A percentile compares a stretch with the other conserved stretches of the same genome.
phyloP scores from a whole-genome alignment of 2,888 invertebrate species.

The Scrobipalpa atriplicella region DNA sequence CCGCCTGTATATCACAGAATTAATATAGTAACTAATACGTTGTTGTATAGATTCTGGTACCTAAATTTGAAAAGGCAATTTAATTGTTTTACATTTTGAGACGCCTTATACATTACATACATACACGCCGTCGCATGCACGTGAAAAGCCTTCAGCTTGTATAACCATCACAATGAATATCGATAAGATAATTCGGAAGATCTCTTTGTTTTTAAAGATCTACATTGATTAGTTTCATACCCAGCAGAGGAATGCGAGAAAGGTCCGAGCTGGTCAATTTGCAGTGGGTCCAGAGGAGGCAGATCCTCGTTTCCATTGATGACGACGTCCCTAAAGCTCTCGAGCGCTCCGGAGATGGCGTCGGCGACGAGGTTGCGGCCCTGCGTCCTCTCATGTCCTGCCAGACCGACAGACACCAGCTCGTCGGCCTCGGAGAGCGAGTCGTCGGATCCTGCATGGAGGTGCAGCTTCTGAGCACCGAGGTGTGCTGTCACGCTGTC shows the following conservation, averaged over 20 bases:
- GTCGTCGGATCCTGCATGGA: slow-evolving; percentile 31
- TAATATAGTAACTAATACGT: too few relatives aligned
- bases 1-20: too few relatives aligned
- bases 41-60: too few relatives aligned
- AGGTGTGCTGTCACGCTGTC: slow-evolving; percentile 17
- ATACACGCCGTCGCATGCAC: too few relatives aligned
- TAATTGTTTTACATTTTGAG: too few relatives aligned
- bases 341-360: slow-evolving; percentile 42
- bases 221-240: slow-evolving; percentile 39
- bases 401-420: slow-evolving; percentile 33
- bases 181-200: too few relatives aligned
- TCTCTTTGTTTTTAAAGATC: too few relatives aligned
- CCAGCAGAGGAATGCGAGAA: slow-evolving; percentile 40
- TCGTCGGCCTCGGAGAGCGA: slow-evolving; percentile 34
- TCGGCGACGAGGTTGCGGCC: slow-evolving; percentile 44
- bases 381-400: slow-evolving; percentile 4
- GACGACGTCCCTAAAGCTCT: slow-evolving; percentile 51
- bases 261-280: slow-evolving; percentile 47
- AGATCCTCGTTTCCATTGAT: slow-evolving; percentile 54
- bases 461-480: slow-evolving; percentile 22
- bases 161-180: too few relatives aligned
- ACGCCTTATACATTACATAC: too few relatives aligned
- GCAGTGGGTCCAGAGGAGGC: slow-evolving; percentile 54
- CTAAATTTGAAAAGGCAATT: too few relatives aligned
- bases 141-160: too few relatives aligned